Base-by-base conservation (phyloP, 2,797 vertebrate species). In the Hapalemur alaotrensis region DNA sequence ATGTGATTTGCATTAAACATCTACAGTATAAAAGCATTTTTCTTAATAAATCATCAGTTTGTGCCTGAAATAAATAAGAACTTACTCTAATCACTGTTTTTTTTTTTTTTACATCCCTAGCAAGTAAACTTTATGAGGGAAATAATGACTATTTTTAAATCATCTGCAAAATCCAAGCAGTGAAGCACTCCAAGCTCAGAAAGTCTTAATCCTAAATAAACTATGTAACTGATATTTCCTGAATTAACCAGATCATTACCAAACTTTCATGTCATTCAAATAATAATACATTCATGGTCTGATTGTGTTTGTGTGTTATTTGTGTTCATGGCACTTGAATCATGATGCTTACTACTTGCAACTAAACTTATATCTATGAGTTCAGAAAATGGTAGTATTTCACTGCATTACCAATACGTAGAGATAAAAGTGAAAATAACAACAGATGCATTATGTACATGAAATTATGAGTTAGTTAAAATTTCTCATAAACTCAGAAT, bases 1-100 rank as follows among this genome's bases (percentile, higher is more conserved):
- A 52, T 87, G 75, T 93, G 80, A 97, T 92, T 96, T 97, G 52
- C 89, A 97, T 93, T 94, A 91, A 93, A 82, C 43, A 94, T 69
- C 84, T 75, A 61, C 72, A 93, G 35, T 76, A 95, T 79, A 84
- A 95, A 89, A 97, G n/a, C 89, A 80, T 94, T 97, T 97, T 97
- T 87, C 79, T 97, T 93, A 94, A 76, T 96, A 92, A 89, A 89
- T 94, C 83, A 95, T 96, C 63, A 95, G 86, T 96, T 96, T 95
- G 59, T 95, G 95, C 94, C 95, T 96, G 76, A 95, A 95, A 93
- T 92, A 94, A 91, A 92, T 84, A 94, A 87, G 35, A 96, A 90
- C 41, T 95, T 95, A 79, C 11, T 91, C 57, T 94, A 96, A 94
- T 84, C 46, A 67, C 46, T 85, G 76, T 57, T 93, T 89, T 81